A percentile compares a stretch with the other conserved stretches of the same genome.
Evolutionary conservation across 2,113 vertebrate species (phyloP).

Genomic region (human (Homo sapiens)): DNA sequence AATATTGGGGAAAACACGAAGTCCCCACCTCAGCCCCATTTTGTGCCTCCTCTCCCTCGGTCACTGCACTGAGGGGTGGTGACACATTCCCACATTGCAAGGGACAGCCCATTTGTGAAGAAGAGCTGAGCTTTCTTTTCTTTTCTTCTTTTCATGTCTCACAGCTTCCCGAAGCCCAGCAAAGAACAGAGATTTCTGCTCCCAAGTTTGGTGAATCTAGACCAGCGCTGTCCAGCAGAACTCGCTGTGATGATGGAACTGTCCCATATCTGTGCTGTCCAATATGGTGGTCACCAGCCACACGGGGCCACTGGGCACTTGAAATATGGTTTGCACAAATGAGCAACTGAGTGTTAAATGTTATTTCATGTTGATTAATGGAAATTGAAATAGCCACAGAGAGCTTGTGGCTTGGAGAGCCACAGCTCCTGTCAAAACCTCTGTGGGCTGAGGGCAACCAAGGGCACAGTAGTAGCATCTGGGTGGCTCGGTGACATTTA

Average conservation of each 20-base stretch:
- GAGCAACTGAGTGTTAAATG: neutral
- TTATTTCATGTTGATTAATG: neutral
- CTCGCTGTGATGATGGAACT: fast-evolving
- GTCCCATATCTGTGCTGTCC: fast-evolving
- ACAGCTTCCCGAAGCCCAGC: neutral
- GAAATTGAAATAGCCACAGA: neutral
- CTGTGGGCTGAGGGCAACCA: neutral
- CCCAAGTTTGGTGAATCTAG: neutral
- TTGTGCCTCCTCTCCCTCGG: neutral
- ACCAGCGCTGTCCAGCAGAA: fast-evolving
- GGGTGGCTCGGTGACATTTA: neutral
- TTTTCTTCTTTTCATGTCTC: neutral
- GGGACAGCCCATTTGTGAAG: neutral
- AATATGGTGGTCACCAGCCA: neutral
- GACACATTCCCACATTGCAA: neutral
- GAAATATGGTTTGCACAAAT: neutral
- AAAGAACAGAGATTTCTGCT: neutral
- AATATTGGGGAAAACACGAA: conserved; percentile 69
- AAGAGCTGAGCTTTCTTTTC: neutral
- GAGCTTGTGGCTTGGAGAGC: neutral
- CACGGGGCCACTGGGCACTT: fast-evolving
- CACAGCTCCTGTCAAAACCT: neutral
- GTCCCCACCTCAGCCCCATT: conserved; percentile 34
- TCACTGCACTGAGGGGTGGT: neutral
- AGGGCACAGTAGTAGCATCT: neutral